These are phyloP conservation scores for Allophyes oxyacanthae DNA, from an alignment of 2,888 invertebrate genomes.

Conservation along the genomic window DNA sequence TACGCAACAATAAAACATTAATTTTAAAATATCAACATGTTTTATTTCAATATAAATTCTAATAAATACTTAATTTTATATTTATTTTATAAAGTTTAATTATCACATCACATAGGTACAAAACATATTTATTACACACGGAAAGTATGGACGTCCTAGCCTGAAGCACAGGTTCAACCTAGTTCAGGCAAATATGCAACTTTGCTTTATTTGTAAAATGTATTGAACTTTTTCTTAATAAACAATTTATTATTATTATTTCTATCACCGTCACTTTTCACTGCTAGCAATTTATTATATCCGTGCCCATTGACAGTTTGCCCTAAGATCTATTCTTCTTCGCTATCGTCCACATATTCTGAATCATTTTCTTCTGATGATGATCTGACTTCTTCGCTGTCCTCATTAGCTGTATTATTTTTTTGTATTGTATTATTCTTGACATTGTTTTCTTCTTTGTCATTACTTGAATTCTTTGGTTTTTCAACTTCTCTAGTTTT, in stretches of 20 bases:
- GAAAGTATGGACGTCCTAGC: too few species aligned
- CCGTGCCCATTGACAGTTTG: neutral
- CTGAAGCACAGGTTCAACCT: too few species aligned
- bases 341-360: conserved; percentile 58
- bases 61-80: conserved; percentile 36
- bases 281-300: neutral
- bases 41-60: conserved; percentile 15
- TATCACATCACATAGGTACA: conserved; percentile 23
- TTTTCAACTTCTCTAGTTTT: conserved; percentile 16
- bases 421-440: conserved; percentile 55
- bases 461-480: conserved; percentile 21
- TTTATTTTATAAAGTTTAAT: conserved; percentile 8
- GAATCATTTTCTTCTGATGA: conserved; percentile 61
- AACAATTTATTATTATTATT: too few species aligned
- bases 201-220: too few species aligned
- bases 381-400: conserved; percentile 53
- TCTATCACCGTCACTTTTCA: neutral
- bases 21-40: conserved; percentile 9
- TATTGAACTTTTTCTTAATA: too few species aligned
- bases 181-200: too few species aligned
- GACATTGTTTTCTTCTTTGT: conserved; percentile 29
- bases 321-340: conserved; percentile 40
- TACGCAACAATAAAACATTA: conserved; percentile 29
- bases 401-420: conserved; percentile 42
- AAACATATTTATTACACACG: conserved; percentile 3